Conservation (phyloP, 2,888 invertebrate species). For the Aplocera efformata region DNA sequence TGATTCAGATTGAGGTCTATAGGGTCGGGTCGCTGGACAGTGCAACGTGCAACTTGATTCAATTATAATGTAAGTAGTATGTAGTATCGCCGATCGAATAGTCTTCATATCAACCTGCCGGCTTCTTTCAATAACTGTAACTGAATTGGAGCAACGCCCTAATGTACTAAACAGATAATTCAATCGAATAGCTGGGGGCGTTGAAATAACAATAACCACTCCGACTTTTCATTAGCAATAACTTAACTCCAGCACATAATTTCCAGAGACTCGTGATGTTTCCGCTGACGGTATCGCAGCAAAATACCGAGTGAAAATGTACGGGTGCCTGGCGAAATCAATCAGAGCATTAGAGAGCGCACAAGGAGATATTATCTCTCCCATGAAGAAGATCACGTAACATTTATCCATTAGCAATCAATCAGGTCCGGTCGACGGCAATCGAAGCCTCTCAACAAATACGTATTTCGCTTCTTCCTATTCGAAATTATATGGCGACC, state of each 20-base stretch:
- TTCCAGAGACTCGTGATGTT: constrained; percentile 38
- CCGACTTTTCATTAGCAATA: constrained; percentile 69
- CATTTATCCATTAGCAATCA: constrained; percentile 59
- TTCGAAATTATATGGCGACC: constrained; percentile 41
- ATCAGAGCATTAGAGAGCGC: constrained; percentile 32
- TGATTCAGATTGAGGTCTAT: constrained; percentile 70
- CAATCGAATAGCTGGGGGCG: constrained; percentile 47
- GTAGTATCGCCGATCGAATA: constrained; percentile 40
- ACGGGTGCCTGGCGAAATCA: constrained; percentile 32
- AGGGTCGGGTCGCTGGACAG: constrained; percentile 44
- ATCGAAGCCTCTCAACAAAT: constrained; percentile 43
- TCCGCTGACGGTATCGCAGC: constrained; percentile 31
- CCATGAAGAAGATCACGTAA: constrained; percentile 43
- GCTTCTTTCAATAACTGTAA: constrained; percentile 13
- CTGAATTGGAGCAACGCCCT: constrained; percentile 13
- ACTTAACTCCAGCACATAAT: constrained; percentile 53
- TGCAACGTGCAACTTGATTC: constrained; percentile 34
- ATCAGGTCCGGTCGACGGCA: constrained; percentile 43
- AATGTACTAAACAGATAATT: constrained; percentile 29
- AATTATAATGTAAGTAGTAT: constrained; percentile 29
- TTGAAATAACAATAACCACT: constrained; percentile 55
- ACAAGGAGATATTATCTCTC: constrained; percentile 34
- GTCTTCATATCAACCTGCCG: constrained; percentile 31
- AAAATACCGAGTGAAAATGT: constrained; percentile 32
- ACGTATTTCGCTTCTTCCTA: constrained; percentile 39